phyloP scores from a whole-genome alignment of 2,888 invertebrate species.

The Oligia strigilis region DNA sequence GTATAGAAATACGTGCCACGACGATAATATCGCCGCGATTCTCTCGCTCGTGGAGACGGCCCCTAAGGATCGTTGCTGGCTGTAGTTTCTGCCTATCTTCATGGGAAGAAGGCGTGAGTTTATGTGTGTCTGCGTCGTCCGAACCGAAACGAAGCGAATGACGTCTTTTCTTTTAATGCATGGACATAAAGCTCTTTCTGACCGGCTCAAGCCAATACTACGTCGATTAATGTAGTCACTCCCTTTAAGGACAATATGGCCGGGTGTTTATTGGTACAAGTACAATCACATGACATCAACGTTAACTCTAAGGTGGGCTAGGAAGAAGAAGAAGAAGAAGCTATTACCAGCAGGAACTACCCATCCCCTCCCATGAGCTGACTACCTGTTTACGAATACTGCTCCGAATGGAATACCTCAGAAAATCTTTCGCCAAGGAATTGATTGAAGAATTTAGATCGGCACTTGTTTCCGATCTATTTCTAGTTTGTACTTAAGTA shows the following conservation, averaged over 20 bases:
- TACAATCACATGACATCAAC: neutral
- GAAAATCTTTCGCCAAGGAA: neutral
- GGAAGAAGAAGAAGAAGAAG: too few species aligned
- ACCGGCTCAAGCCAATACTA: neutral
- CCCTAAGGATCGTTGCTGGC: too few species aligned
- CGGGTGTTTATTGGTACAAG: neutral
- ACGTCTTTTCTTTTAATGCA: neutral
- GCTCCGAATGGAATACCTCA: too few species aligned
- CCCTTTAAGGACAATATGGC: neutral
- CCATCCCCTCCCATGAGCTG: constrained; percentile 5
- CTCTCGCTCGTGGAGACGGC: too few species aligned
- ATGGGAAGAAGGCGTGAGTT: too few species aligned
- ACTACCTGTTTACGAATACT: neutral
- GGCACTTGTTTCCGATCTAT: constrained; percentile 1
- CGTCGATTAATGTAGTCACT: neutral
- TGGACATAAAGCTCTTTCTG: neutral
- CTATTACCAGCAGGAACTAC: constrained; percentile 35
- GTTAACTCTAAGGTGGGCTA: neutral
- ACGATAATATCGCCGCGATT: too few species aligned
- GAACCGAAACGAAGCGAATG: neutral
- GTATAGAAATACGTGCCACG: too few species aligned
- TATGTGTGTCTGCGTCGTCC: too few species aligned
- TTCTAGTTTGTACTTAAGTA: neutral
- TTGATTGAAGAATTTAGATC: neutral
- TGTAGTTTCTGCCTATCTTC: too few species aligned